Evolutionary conservation across 2,113 vertebrate genomes (phyloP).

Genomic region (Ptilonorhynchus violaceus): DNA sequence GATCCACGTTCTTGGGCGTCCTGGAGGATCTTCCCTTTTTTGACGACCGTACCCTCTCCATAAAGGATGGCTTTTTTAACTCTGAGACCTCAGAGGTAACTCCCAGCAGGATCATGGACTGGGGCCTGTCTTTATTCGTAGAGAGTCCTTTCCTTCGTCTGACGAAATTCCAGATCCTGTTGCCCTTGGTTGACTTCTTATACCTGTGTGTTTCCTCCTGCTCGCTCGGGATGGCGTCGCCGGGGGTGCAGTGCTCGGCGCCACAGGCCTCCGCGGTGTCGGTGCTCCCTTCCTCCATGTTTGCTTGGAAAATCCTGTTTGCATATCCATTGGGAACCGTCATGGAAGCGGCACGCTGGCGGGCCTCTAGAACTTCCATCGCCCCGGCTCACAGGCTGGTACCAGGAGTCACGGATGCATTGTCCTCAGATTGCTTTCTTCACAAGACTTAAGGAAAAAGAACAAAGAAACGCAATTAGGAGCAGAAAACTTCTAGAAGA

Average conservation of each 20-base stretch:
- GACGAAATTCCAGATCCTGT: constrained; percentile 87
- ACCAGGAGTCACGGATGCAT: constrained; percentile 19
- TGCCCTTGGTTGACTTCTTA: constrained; percentile 75
- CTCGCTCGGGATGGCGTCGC: background rate
- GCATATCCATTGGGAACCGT: constrained; percentile 79
- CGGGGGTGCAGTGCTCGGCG: constrained; percentile 24
- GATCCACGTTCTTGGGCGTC: constrained; percentile 52
- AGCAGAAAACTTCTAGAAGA: background rate
- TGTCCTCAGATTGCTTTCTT: background rate
- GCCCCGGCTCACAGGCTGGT: constrained; percentile 1
- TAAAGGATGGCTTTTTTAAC: constrained; percentile 83
- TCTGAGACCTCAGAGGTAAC: constrained; percentile 58
- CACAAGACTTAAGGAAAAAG: background rate
- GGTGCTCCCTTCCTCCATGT: constrained; percentile 67
- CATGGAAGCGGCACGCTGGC: constrained; percentile 51
- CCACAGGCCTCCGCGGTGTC: constrained; percentile 68
- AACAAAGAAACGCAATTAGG: constrained; percentile 18
- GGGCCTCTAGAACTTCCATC: constrained; percentile 79
- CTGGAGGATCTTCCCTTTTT: constrained; percentile 81
- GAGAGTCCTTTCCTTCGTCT: constrained; percentile 76
- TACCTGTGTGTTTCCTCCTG: constrained; percentile 63
- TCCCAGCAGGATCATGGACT: constrained; percentile 88
- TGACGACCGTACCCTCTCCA: constrained; percentile 83
- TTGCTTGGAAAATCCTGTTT: constrained; percentile 79
- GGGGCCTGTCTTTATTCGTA: constrained; percentile 77